Evolutionary conservation across 2,113 vertebrate species (phyloP), one percentile per base, ranked within the genome.

Genomic region (Tricholaema leucomelas): DNA sequence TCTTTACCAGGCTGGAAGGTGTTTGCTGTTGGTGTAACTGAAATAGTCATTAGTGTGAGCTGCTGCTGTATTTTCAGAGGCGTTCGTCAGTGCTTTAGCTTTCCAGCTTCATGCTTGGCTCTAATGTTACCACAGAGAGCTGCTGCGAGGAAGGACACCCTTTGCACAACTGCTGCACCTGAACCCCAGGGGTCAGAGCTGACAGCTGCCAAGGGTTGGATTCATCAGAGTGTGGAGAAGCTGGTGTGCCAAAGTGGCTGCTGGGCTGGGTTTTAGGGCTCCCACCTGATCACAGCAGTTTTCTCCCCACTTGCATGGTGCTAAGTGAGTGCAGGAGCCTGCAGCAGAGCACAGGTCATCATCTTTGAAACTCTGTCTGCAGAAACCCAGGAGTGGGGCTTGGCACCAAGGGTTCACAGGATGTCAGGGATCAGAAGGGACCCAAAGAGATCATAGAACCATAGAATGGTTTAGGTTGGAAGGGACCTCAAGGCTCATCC

Each of bases 11-110:
- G 72, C 83, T 88, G 82, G 52, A 89, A 87, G 67, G 66, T 64
- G 61, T 87, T 91, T 89, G 91, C 92, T 63, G 10, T 91, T 90
- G 40, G 58, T 1, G 69, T 67, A 81, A 69, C 94, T 74, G 92
- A 89, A 95, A 93, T 86, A 91, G 87, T 92, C 74, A 91, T 95
- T 92, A 87, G 56, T 14, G 70, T 91, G 94, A 92, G 73, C 58
- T 1, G 65, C 55, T 44, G 85, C 95, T 95, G 93, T 97, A 95
- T 97, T 97, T 97, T 97, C 42, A 91, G 90, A 48, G 38, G 48
- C 30, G 14, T 92, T 92, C 44, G 85, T 97, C 96, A 97, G 92
- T 74, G 90, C 94, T 94, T 90, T 9, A 85, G 92, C 76, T 23
- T 84, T 84, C 71, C 28, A 28, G 87, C 63, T 20, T 70, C 33